A percentile compares a stretch with the other conserved stretches of the same genome.
Conservation (phyloP, 2,888 invertebrate species). For the Cetonia aurata region DNA sequence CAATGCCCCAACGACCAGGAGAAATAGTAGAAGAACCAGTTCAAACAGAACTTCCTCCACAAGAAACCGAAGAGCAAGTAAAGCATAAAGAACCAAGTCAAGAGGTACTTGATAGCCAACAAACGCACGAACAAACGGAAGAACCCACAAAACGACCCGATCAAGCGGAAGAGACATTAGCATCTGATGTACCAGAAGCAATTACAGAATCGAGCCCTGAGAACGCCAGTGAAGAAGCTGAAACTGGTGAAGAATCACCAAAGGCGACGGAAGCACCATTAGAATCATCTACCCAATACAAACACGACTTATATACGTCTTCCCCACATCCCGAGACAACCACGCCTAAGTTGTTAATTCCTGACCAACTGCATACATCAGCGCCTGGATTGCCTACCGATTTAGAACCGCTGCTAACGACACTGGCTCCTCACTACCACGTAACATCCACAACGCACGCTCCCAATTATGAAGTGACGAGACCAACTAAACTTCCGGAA, state of each 20-base stretch:
- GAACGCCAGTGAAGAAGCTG: slow-evolving; percentile 34
- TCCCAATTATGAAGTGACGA: slow-evolving; percentile 41
- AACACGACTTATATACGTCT: slow-evolving; percentile 43
- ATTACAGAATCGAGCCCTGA: slow-evolving; percentile 42
- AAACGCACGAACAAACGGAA: no score
- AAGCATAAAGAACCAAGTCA: neutral
- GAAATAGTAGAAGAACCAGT: neutral
- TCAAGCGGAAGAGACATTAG: slow-evolving; percentile 23
- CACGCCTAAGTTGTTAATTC: slow-evolving; percentile 47
- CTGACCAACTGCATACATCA: slow-evolving; percentile 61
- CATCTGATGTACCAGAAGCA: slow-evolving; percentile 23
- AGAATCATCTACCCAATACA: slow-evolving; percentile 14
- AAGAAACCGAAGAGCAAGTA: neutral
- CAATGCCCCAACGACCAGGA: neutral
- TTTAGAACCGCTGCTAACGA: slow-evolving; percentile 45
- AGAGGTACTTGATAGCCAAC: neutral
- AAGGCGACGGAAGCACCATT: neutral
- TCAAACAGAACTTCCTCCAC: neutral
- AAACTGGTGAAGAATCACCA: slow-evolving; percentile 30
- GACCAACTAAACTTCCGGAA: slow-evolving; percentile 46
- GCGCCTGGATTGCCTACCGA: slow-evolving; percentile 49
- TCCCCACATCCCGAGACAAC: slow-evolving; percentile 41
- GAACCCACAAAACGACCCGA: slow-evolving; percentile 20
- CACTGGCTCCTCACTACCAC: slow-evolving; percentile 44
- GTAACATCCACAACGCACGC: slow-evolving; percentile 45